A percentile compares a stretch with the other conserved stretches of the same genome.
Evolutionary conservation across 2,888 invertebrate genomes (phyloP).

Genomic region (Sycophila texana): DNA sequence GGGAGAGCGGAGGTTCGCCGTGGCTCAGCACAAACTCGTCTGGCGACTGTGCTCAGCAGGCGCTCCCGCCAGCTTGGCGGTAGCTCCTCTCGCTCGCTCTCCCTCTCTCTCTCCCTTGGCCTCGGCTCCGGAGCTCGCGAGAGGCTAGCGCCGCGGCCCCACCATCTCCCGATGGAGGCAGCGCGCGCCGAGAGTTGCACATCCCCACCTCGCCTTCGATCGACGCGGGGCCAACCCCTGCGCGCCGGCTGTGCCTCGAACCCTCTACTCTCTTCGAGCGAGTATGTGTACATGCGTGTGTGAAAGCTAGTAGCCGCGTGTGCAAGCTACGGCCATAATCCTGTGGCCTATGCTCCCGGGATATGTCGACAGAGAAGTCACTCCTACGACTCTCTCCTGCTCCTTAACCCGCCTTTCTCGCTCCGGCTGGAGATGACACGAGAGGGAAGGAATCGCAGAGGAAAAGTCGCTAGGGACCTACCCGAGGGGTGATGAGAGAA

Average conservation of each 20-base stretch:
- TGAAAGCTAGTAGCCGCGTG: slow-evolving; percentile 40
- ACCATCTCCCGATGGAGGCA: slow-evolving; percentile 39
- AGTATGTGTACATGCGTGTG: background rate
- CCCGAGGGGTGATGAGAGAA: slow-evolving; percentile 41
- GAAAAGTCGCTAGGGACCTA: slow-evolving; percentile 49
- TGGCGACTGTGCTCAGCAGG: slow-evolving; percentile 67
- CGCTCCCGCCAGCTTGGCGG: slow-evolving; percentile 64
- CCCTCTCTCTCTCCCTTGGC: slow-evolving; percentile 18
- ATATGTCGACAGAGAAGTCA: slow-evolving; percentile 67
- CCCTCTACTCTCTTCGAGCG: slow-evolving; percentile 25
- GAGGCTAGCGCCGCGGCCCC: slow-evolving; percentile 45
- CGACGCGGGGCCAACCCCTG: slow-evolving; percentile 72
- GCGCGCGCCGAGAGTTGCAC: slow-evolving; percentile 55
- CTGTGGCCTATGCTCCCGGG: slow-evolving; percentile 60
- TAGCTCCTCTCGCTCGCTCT: slow-evolving; percentile 12
- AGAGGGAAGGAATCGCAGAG: slow-evolving; percentile 16
- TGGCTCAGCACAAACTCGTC: slow-evolving; percentile 72
- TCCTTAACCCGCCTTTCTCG: slow-evolving; percentile 9
- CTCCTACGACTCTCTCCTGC: slow-evolving; percentile 70
- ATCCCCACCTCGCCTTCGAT: slow-evolving; percentile 66
- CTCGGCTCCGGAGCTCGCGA: slow-evolving; percentile 13
- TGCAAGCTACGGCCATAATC: slow-evolving; percentile 10
- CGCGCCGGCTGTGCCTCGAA: slow-evolving; percentile 59
- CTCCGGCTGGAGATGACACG: background rate
- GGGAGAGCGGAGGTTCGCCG: slow-evolving; percentile 61